Percentiles rank a stretch among this genome's conserved stretches.
Evolutionary conservation across 1,140 invertebrate species (phyloP).

Genomic region (Brachionus koreanus): DNA sequence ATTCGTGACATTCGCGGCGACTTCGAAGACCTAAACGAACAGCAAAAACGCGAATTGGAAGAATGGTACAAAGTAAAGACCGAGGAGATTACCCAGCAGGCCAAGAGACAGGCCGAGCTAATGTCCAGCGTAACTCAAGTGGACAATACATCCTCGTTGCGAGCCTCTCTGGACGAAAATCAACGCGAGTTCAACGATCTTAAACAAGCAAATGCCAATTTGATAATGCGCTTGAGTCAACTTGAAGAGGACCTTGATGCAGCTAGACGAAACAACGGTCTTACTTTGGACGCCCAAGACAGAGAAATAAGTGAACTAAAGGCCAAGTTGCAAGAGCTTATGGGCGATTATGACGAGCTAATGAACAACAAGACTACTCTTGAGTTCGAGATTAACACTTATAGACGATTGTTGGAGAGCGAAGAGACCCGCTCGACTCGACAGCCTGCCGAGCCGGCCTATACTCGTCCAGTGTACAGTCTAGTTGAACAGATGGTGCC

Average conservation of each 20-base stretch:
- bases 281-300: slow-evolving; percentile 52
- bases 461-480: not conserved
- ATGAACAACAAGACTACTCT: slow-evolving; percentile 58
- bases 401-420: slow-evolving; percentile 55
- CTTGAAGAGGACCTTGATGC: slow-evolving; percentile 38
- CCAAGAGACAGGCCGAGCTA: not conserved
- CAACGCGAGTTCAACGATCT: slow-evolving; percentile 15
- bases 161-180: not conserved
- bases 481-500: not conserved
- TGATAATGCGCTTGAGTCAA: slow-evolving; percentile 4
- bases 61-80: slow-evolving; percentile 43
- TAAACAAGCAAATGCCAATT: slow-evolving; percentile 6
- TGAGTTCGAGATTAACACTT: slow-evolving; percentile 56
- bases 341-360: slow-evolving; percentile 58
- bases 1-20: slow-evolving; percentile 44
- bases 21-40: slow-evolving; percentile 20
- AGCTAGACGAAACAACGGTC: slow-evolving; percentile 49
- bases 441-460: not conserved
- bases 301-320: slow-evolving; percentile 54
- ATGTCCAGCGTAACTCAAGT: not conserved
- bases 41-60: slow-evolving; percentile 41
- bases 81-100: slow-evolving; percentile 42
- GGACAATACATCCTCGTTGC: not conserved
- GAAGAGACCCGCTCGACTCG: slow-evolving; percentile 50
- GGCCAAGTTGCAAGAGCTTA: slow-evolving; percentile 55